phyloP scores from a whole-genome alignment of 2,888 invertebrate genomes.

The Calliphora vomitoria region DNA sequence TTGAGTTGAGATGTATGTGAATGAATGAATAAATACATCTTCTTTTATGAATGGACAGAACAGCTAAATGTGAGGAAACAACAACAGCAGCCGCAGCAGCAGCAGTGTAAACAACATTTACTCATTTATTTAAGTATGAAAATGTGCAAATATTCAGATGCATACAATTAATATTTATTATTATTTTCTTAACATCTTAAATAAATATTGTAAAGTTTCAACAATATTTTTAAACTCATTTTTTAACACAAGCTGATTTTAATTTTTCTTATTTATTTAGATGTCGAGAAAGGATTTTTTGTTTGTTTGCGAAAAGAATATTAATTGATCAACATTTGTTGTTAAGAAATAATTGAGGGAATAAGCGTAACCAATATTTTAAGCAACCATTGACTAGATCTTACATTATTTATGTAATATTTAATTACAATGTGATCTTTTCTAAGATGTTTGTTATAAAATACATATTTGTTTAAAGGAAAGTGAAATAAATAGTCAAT shows the following conservation, averaged over 20 bases:
- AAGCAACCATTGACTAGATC: too few species aligned
- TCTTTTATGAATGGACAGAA: conserved; percentile 46
- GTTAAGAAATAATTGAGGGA: too few species aligned
- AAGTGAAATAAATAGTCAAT: too few species aligned
- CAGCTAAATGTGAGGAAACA: conserved; percentile 21
- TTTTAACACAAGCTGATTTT: not conserved
- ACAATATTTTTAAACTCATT: not conserved
- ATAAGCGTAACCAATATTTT: too few species aligned
- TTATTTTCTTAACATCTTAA: conserved; percentile 29
- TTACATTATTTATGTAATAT: too few species aligned
- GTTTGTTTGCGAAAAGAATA: too few species aligned
- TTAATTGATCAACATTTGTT: too few species aligned
- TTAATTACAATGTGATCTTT: too few species aligned
- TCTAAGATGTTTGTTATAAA: too few species aligned
- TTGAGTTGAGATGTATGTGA: not conserved
- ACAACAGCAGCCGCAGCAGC: not conserved
- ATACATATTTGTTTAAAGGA: too few species aligned
- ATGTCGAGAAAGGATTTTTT: too few species aligned
- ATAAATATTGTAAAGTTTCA: not conserved
- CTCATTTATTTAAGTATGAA: conserved; percentile 56
- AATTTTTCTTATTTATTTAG: too few species aligned
- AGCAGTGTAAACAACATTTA: not conserved
- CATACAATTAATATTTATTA: conserved; percentile 64
- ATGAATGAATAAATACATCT: conserved; percentile 39
- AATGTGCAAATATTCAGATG: conserved; percentile 64